phyloP scores from a whole-genome alignment of 2,888 invertebrate genomes.

The Napeogenes sylphis region DNA sequence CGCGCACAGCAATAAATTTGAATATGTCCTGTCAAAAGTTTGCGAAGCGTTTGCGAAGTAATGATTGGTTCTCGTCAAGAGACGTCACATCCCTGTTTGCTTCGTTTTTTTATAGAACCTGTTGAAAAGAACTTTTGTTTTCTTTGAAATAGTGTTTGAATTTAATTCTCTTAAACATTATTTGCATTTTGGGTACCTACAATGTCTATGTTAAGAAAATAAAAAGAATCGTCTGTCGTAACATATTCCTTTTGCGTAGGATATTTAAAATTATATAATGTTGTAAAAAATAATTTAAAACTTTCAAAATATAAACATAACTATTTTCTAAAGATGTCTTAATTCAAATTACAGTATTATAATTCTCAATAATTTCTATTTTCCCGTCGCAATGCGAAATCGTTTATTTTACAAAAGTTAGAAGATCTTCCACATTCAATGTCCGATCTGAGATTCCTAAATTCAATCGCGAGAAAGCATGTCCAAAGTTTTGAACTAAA shows the following conservation, averaged over 20 bases:
- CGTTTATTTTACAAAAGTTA: slow-evolving; percentile 8
- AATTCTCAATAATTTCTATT: too few species aligned
- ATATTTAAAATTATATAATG: too few species aligned
- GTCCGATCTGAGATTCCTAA: slow-evolving; percentile 20
- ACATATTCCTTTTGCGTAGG: too few species aligned
- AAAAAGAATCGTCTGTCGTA: too few species aligned
- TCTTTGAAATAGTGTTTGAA: not conserved
- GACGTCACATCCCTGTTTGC: slow-evolving; percentile 37
- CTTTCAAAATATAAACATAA: too few species aligned
- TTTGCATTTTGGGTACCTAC: not conserved
- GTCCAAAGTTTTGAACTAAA: slow-evolving; percentile 15
- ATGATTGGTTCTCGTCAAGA: slow-evolving; percentile 59
- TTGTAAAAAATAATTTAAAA: too few species aligned
- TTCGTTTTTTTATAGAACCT: slow-evolving; percentile 5
- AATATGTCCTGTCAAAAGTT: slow-evolving; percentile 38
- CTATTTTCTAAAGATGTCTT: too few species aligned
- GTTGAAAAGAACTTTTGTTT: not conserved
- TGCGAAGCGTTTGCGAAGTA: slow-evolving; percentile 50
- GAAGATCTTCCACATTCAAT: slow-evolving; percentile 14
- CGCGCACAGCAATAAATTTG: slow-evolving; percentile 29
- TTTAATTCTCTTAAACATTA: slow-evolving; percentile 2
- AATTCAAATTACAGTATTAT: too few species aligned
- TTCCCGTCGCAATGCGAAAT: too few species aligned
- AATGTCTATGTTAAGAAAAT: too few species aligned
- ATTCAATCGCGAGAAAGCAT: slow-evolving; percentile 26